phyloP scores from a whole-genome alignment of 2,113 vertebrate species.

The Psammodynastes pulverulentus region DNA sequence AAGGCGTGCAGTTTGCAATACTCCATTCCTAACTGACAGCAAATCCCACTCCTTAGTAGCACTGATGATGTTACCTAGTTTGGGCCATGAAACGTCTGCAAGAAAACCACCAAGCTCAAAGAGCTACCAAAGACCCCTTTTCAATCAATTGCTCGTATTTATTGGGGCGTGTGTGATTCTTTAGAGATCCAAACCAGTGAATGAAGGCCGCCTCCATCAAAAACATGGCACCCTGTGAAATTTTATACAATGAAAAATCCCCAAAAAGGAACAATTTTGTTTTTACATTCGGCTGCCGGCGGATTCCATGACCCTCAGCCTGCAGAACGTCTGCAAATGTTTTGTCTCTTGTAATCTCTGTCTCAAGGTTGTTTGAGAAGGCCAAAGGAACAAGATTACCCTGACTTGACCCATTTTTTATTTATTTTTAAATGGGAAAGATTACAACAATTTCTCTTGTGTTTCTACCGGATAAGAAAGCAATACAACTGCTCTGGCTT shows the following conservation, averaged over 20 bases:
- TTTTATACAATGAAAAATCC: background rate
- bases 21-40: too few relatives aligned
- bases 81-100: background rate
- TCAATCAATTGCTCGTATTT: too few relatives aligned
- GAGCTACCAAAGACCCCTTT: background rate
- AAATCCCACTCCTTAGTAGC: too few relatives aligned
- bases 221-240: background rate
- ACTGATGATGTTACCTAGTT: background rate
- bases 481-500: background rate
- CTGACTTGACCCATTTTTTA: background rate
- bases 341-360: background rate
- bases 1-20: background rate
- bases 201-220: background rate
- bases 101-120: background rate
- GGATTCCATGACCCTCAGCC: too few relatives aligned
- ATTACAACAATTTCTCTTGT: background rate
- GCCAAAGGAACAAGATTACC: background rate
- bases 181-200: background rate
- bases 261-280: rapidly evolving
- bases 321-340: background rate
- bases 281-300: background rate
- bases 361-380: background rate
- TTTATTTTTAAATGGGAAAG: background rate
- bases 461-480: background rate
- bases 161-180: background rate